These are phyloP conservation scores for Pipistrellus kuhlii DNA, from an alignment of 2,797 vertebrate genomes.

Conservation along the genomic window DNA sequence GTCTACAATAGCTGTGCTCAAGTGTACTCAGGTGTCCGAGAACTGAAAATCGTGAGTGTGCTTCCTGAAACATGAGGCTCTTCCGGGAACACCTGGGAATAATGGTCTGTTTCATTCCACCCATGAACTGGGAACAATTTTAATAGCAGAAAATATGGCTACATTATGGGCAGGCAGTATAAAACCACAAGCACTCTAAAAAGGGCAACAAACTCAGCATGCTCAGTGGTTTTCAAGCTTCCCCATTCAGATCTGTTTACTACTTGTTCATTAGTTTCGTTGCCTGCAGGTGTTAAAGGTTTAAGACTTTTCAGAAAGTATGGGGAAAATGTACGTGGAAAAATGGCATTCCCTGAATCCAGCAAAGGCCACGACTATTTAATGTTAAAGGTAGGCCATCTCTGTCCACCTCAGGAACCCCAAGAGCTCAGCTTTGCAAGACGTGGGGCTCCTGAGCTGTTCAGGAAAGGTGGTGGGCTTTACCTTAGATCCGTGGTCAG, in stretches of 20 bases:
- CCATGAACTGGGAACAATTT: constrained; percentile 56
- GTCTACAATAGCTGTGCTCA: not conserved
- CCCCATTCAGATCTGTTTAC: constrained; percentile 65
- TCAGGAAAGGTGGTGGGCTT: not conserved
- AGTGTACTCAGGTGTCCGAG: constrained; percentile 27
- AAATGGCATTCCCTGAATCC: constrained; percentile 16
- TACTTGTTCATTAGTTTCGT: constrained; percentile 67
- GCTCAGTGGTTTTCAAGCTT: constrained; percentile 1
- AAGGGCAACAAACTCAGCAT: constrained; percentile 35
- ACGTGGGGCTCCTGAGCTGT: not conserved
- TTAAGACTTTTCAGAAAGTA: constrained; percentile 61
- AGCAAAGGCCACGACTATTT: not conserved
- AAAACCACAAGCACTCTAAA: constrained; percentile 71
- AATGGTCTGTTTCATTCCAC: constrained; percentile 66
- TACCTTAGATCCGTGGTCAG: not conserved
- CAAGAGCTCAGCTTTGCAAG: not conserved
- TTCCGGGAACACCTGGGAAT: constrained; percentile 72
- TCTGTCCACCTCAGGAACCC: not conserved
- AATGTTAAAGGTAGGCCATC: constrained; percentile 2
- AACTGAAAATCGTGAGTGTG: not conserved
- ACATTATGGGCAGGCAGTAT: constrained; percentile 20
- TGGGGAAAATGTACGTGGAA: constrained; percentile 36
- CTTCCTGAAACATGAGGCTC: constrained; percentile 76
- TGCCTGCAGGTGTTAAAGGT: constrained; percentile 75
- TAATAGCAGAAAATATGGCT: constrained; percentile 71